Evolutionary conservation across 2,797 vertebrate genomes (phyloP).

Genomic region (Kryptopterus vitreolus): DNA sequence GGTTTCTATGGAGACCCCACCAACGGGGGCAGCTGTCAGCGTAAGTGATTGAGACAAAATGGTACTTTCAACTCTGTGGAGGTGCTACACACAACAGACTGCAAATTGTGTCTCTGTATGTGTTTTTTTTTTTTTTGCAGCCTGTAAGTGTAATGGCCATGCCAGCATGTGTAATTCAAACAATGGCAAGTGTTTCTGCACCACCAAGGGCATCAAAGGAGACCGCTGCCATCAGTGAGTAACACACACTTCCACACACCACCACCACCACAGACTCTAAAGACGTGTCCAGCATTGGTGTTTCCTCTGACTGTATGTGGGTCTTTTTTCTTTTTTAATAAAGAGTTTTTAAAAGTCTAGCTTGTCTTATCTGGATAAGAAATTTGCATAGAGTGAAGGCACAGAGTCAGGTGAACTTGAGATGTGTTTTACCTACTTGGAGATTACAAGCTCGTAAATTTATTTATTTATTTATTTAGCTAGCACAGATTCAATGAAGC

Average conservation of each 20-base stretch:
- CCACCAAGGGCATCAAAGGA: constrained; percentile 97
- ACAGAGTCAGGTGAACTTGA: background rate
- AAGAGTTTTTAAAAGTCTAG: background rate
- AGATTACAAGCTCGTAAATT: too few relatives aligned
- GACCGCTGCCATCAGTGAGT: constrained; percentile 97
- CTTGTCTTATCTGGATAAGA: background rate
- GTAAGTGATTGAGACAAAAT: constrained; percentile 74
- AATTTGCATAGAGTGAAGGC: background rate
- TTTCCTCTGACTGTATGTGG: background rate
- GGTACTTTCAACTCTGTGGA: background rate
- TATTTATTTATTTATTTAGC: too few relatives aligned
- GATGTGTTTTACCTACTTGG: background rate
- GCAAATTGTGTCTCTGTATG: constrained; percentile 29
- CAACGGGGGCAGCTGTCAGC: constrained; percentile 93
- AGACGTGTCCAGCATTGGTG: background rate
- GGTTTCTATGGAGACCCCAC: constrained; percentile 96
- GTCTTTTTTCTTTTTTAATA: background rate
- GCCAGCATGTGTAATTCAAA: constrained; percentile 92
- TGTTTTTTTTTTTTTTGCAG: constrained; percentile 67
- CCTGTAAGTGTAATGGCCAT: constrained; percentile 95
- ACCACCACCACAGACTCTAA: background rate
- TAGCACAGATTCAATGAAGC: background rate
- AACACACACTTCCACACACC: background rate
- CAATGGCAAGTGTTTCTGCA: constrained; percentile 96
- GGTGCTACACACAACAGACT: background rate